These are phyloP conservation scores for Peromyscus nudipes DNA, from an alignment of 2,797 vertebrate genomes.

Conservation along the genomic window DNA sequence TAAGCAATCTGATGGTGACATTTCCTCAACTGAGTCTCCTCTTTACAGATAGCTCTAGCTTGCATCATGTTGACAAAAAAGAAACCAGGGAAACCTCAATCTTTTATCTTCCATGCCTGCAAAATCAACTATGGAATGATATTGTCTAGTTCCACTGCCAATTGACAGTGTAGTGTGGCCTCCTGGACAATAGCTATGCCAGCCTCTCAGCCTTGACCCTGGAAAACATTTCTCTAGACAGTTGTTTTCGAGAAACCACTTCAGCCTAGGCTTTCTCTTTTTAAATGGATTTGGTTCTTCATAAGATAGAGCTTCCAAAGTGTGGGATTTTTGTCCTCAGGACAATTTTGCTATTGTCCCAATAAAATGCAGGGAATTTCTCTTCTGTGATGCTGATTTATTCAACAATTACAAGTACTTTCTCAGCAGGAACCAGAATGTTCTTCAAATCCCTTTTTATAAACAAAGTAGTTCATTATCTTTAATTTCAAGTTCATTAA, in stretches of 20 bases:
- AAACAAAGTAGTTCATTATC: background rate
- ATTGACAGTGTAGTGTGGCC: background rate
- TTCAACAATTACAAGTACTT: background rate
- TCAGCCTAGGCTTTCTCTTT: background rate
- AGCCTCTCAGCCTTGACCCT: background rate
- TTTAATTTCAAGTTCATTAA: background rate
- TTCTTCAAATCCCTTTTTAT: background rate
- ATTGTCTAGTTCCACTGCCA: background rate
- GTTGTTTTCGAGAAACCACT: background rate
- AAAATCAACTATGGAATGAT: background rate
- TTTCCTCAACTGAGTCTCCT: background rate
- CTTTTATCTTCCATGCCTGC: background rate
- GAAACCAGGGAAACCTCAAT: background rate
- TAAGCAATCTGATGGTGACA: background rate
- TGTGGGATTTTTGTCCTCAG: background rate
- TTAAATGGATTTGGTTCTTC: background rate
- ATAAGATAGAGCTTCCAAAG: background rate
- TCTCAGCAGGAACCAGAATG: background rate
- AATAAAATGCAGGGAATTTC: background rate
- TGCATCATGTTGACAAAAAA: background rate
- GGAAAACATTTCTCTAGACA: background rate
- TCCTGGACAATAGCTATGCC: background rate
- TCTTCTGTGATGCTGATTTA: background rate
- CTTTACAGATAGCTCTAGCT: background rate
- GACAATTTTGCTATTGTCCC: background rate